Conservation (phyloP, 30 jellyfish, hydroid and myxozoan genomes). For the Hydractinia echinata region DNA sequence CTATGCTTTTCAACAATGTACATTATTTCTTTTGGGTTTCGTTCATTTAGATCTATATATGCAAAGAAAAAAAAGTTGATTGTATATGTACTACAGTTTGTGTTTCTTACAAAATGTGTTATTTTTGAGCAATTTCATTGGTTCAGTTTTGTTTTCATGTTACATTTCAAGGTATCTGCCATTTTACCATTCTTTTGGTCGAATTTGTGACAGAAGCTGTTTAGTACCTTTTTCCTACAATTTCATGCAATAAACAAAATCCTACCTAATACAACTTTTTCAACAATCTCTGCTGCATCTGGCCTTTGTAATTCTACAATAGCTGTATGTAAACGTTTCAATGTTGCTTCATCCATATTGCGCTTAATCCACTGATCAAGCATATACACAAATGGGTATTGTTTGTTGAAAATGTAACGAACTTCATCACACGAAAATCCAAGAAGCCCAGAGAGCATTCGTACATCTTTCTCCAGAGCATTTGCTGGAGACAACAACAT, state of each 20-base stretch:
- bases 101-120: too few relatives aligned
- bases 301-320: conserved; percentile 14
- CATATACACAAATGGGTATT: conserved; percentile 21
- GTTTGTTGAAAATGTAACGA: not conserved
- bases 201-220: not conserved
- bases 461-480: conserved; percentile 35
- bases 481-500: conserved; percentile 25
- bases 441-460: conserved; percentile 23
- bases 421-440: conserved; percentile 18
- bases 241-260: not conserved
- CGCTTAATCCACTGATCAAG: conserved; percentile 29
- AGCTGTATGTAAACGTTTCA: not conserved
- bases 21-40: conserved; percentile 12
- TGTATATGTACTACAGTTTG: not conserved
- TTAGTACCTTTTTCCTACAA: not conserved
- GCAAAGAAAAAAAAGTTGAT: not conserved
- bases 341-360: conserved; percentile 24
- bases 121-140: too few relatives aligned
- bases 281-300: conserved; percentile 39
- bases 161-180: not conserved
- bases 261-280: conserved; percentile 24
- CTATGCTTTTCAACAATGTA: not conserved
- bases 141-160: too few relatives aligned
- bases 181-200: not conserved
- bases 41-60: not conserved